phyloP scores from a whole-genome alignment of 2,888 invertebrate species.

The Cheilosia scutellata region DNA sequence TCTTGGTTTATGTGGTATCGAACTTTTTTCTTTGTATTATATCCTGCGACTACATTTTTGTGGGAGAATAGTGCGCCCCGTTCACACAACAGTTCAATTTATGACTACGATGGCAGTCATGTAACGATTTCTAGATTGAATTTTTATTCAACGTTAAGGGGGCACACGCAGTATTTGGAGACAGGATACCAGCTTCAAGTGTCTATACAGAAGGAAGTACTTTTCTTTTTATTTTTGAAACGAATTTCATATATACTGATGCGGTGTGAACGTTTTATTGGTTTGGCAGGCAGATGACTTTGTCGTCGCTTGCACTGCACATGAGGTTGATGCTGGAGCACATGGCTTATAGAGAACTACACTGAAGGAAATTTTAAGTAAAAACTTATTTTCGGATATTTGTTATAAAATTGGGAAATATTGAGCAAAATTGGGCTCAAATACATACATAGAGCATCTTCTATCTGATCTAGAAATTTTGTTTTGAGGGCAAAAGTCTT shows the following conservation, averaged over 20 bases:
- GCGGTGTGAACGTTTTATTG: constrained; percentile 69
- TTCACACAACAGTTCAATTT: constrained; percentile 53
- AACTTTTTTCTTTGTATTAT: too few species aligned
- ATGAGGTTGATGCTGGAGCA: constrained; percentile 35
- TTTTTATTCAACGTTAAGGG: constrained; percentile 57
- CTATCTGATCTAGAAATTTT: too few species aligned
- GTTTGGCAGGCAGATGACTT: constrained; percentile 58
- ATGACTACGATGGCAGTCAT: constrained; percentile 53
- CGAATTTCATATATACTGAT: constrained; percentile 30
- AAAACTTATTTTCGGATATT: too few species aligned
- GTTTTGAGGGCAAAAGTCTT: too few species aligned
- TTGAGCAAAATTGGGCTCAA: too few species aligned
- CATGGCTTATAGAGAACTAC: constrained; percentile 1
- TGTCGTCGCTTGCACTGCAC: constrained; percentile 27
- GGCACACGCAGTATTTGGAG: constrained; percentile 34
- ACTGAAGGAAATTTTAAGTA: constrained; percentile 10
- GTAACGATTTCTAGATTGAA: constrained; percentile 63
- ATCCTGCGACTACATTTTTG: too few species aligned
- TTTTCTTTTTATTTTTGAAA: not conserved
- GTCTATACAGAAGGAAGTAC: not conserved
- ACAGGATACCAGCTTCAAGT: constrained; percentile 8
- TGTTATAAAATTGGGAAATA: too few species aligned
- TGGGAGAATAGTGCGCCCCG: constrained; percentile 10
- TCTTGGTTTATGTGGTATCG: too few species aligned
- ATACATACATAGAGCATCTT: too few species aligned